These are phyloP conservation scores for Tetragonula clypearis DNA, from an alignment of 1,140 invertebrate genomes.

Conservation along the genomic window DNA sequence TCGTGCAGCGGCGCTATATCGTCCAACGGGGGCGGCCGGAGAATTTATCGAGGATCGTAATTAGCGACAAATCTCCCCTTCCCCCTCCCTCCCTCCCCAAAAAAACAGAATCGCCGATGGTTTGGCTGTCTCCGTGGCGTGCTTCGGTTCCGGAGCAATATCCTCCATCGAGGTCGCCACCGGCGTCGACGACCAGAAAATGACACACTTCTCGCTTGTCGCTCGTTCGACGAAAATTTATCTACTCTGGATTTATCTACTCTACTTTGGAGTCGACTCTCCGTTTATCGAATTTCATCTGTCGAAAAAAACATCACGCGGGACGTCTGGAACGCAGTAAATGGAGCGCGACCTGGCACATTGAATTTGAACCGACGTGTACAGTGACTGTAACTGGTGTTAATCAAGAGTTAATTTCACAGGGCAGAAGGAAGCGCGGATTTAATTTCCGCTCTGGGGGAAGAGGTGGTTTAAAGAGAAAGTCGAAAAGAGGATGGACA, in stretches of 20 bases:
- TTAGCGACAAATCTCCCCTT: neutral
- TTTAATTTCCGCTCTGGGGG: conserved; percentile 14
- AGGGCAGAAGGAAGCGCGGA: neutral
- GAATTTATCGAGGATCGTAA: conserved; percentile 19
- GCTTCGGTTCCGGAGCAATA: neutral
- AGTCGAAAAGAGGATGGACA: neutral
- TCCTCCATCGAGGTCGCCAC: neutral
- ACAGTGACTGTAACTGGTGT: neutral
- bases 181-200: conserved; percentile 27
- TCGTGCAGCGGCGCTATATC: neutral
- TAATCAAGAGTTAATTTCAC: conserved; percentile 32
- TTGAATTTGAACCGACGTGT: neutral
- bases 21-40: neutral
- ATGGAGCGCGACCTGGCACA: too few relatives aligned
- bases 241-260: neutral
- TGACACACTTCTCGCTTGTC: conserved; percentile 20
- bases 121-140: neutral
- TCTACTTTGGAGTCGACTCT: too few relatives aligned
- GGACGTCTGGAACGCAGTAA: too few relatives aligned
- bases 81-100: neutral
- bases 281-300: neutral
- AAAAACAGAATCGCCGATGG: neutral
- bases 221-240: neutral
- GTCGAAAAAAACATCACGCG: neutral
- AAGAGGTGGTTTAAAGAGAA: neutral